Conservation (phyloP, 2,113 vertebrate species). For the Macroglossus sobrinus region DNA sequence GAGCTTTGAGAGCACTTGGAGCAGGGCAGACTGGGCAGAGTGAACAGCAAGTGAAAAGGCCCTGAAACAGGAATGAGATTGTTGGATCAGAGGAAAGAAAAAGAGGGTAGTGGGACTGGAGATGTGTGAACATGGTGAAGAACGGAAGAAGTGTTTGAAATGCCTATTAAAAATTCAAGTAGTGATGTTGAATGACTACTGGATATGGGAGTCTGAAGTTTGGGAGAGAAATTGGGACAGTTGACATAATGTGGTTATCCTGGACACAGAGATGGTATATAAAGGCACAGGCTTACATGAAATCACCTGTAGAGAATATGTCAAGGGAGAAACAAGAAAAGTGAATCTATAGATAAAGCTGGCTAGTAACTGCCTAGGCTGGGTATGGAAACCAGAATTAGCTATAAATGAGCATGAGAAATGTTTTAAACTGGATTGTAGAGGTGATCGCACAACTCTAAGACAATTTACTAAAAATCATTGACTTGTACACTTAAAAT, state of each 20-base stretch:
- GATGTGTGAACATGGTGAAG: neutral
- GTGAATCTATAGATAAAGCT: neutral
- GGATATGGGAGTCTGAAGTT: neutral
- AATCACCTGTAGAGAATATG: neutral
- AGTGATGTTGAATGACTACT: neutral
- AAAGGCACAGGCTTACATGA: neutral
- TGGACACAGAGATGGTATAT: neutral
- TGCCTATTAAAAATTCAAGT: neutral
- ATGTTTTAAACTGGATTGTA: neutral
- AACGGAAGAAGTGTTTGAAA: neutral
- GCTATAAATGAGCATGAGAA: neutral
- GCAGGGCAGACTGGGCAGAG: neutral
- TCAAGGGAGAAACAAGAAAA: neutral
- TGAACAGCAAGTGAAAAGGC: neutral
- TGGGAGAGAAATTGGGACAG: neutral
- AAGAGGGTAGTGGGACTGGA: neutral
- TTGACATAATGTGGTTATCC: neutral
- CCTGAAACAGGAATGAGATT: neutral
- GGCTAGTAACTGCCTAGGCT: neutral
- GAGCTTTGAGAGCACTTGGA: neutral
- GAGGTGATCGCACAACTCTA: neutral
- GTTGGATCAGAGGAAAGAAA: neutral
- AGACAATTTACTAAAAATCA: neutral
- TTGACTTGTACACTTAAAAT: neutral
- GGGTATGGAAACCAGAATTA: neutral